Base-by-base conservation (phyloP, 2,888 invertebrate genomes). In the Xestia ashworthii region DNA sequence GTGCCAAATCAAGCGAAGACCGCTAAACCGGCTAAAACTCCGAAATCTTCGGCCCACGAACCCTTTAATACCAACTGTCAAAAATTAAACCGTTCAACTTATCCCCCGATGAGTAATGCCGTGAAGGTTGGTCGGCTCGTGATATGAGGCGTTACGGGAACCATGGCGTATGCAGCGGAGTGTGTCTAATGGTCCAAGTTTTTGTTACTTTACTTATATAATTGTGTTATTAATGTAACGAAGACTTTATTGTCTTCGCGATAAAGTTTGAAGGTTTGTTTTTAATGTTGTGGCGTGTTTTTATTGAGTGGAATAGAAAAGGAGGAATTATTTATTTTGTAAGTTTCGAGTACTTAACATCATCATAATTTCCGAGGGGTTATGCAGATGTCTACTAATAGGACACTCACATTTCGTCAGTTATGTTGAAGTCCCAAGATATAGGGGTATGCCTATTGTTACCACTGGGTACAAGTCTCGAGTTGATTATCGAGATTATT, bases 21-120 rank as follows among this genome's bases (percentile, higher is more conserved):
- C 14, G 1, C 62, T 64, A 41, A 65, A 65, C 44, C 44, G 44
- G 9, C 32, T 9, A 11, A 62, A 65, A 65, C 65, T 65, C 65
- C 14, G 25, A 65, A 65, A 65, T 65, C 32, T 32, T 46, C 32
- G n/a, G 25, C 44, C 22, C 64, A 55, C n/a, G 25, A 74, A 81
- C 84, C 85, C 94, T 94, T 82, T 93, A 92, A 92, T 93, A 92
- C 93, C 91, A 91, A 91, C 88, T 92, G 92, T 91, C 93, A 93
- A 93, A 94, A 95, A 95, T 94, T 93, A 70, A 93, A 93, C 92
- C 88, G 92, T 82, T 89, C 82, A 86, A 92, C 89, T 91, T 89
- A 87, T 75, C 79, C 89, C 87, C 85, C 81, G 84, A 93, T 93
- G 94, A 93, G 87, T 89, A 90, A 94, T 91, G 84, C 82, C 71